A percentile compares a stretch with the other conserved stretches of the same genome.
Conservation (phyloP, 2,797 vertebrate genomes). For the Euphonia xanthogaster region DNA sequence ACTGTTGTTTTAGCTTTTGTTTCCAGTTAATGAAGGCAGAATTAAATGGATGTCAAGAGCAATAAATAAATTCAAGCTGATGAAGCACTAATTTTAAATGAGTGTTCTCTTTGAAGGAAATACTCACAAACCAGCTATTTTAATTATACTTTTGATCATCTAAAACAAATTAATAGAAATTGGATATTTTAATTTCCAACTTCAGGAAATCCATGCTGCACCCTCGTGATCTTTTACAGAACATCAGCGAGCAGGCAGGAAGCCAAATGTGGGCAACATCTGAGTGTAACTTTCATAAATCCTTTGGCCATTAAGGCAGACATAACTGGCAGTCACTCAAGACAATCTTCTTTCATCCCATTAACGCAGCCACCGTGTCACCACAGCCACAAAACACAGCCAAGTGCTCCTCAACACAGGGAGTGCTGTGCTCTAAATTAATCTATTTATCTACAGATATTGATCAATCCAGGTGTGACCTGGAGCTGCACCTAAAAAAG, state of each 20-base stretch:
- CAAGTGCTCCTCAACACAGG: background rate
- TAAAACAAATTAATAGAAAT: conserved; percentile 40
- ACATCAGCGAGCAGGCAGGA: conserved; percentile 8
- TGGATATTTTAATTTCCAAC: background rate
- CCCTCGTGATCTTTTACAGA: background rate
- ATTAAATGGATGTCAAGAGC: background rate
- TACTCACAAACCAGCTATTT: background rate
- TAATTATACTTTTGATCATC: conserved; percentile 13
- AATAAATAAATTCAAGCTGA: background rate
- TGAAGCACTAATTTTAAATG: background rate
- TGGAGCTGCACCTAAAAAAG: background rate
- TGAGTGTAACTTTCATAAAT: conserved; percentile 42
- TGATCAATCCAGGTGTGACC: background rate
- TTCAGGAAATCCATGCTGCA: background rate
- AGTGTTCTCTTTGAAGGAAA: background rate
- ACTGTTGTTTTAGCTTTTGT: background rate
- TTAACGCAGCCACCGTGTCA: conserved; percentile 24
- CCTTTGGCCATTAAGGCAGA: conserved; percentile 37
- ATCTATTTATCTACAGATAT: conserved; percentile 1
- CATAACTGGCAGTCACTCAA: conserved; percentile 13
- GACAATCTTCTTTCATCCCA: conserved; percentile 41
- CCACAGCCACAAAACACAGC: background rate
- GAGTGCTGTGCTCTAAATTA: background rate
- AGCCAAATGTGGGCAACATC: conserved; percentile 4
- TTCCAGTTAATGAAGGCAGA: background rate